A percentile compares a stretch with the other conserved stretches of the same genome.
These are phyloP conservation scores for Sipha flava DNA, from an alignment of 1,140 invertebrate genomes.

Conservation along the genomic window DNA sequence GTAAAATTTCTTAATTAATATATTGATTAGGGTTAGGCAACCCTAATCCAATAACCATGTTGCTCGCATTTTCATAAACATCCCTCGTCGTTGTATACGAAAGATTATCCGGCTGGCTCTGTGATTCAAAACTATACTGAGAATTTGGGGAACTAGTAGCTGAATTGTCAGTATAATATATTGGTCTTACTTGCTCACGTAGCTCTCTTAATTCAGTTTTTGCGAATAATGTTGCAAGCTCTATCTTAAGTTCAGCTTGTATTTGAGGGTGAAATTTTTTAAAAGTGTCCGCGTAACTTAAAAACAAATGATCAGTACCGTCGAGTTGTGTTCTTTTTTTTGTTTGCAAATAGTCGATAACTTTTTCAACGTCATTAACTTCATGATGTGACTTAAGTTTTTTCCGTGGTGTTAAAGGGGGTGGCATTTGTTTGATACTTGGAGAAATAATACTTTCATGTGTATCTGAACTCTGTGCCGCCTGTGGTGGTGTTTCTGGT, in stretches of 20 bases:
- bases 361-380: neutral
- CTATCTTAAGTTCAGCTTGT: neutral
- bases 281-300: neutral
- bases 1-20: too few species aligned
- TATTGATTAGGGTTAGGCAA: neutral
- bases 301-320: neutral
- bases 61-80: neutral
- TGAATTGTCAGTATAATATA: neutral
- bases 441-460: too few species aligned
- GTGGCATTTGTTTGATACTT: too few species aligned
- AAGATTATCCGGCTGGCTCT: neutral
- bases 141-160: neutral
- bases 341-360: neutral
- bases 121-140: neutral
- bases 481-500: too few species aligned
- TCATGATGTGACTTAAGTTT: neutral
- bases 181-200: neutral
- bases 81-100: neutral
- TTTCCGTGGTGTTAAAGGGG: too few species aligned
- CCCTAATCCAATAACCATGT: neutral
- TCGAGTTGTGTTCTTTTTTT: neutral
- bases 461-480: too few species aligned
- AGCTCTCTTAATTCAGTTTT: neutral
- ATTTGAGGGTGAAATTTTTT: neutral
- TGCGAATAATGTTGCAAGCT: neutral